A percentile compares a stretch with the other conserved stretches of the same genome.
Conservation (phyloP, 2,113 vertebrate species). For the Syrmaticus mikado region DNA sequence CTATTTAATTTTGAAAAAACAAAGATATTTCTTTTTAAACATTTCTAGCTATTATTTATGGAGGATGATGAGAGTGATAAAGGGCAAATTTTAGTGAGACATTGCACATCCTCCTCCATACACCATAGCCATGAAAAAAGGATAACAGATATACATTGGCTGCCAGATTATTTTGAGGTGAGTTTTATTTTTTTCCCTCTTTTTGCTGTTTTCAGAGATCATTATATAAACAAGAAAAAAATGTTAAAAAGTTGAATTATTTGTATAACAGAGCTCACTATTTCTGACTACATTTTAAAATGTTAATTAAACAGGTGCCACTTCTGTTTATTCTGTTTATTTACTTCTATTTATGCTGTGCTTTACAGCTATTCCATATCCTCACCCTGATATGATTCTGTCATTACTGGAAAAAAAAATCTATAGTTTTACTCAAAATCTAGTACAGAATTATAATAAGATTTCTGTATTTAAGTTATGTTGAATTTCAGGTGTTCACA, state of each 20-base stretch:
- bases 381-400: neutral
- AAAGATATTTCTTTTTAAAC: neutral
- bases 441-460: neutral
- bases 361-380: neutral
- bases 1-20: neutral
- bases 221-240: neutral
- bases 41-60: conserved; percentile 62
- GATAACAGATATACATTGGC: conserved; percentile 90
- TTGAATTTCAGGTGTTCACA: neutral
- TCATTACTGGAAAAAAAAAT: neutral
- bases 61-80: conserved; percentile 61
- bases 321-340: neutral
- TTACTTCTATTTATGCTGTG: too few relatives aligned
- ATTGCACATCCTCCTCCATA: conserved; percentile 82
- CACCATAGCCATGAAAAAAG: conserved; percentile 82
- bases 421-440: neutral
- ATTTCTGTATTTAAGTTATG: neutral
- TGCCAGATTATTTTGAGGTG: conserved; percentile 86
- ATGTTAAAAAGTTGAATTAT: neutral
- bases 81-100: conserved; percentile 74
- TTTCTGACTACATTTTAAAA: neutral
- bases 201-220: neutral
- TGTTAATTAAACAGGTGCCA: neutral
- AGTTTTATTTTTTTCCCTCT: conserved; percentile 8
- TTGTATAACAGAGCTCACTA: neutral